A percentile compares a stretch with the other conserved stretches of the same genome.
Conservation (phyloP, 2,797 vertebrate genomes). For the Sebastes iracundus region DNA sequence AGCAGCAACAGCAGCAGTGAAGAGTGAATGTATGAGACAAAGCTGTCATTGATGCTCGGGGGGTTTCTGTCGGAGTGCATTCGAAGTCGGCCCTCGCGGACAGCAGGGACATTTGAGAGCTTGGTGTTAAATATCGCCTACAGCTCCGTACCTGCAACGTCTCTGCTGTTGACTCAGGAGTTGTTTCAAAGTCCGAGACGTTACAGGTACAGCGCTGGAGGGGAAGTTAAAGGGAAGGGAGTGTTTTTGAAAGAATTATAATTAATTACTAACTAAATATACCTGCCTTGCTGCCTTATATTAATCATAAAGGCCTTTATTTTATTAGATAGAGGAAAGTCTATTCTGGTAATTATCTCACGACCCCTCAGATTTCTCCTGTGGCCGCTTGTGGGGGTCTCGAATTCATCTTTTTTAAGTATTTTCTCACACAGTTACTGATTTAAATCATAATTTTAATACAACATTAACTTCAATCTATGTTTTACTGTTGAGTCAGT, state of each 20-base stretch:
- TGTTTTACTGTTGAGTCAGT: neutral
- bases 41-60: conserved; percentile 41
- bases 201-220: neutral
- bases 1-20: neutral
- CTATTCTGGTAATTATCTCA: too few relatives aligned
- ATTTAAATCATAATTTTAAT: too few relatives aligned
- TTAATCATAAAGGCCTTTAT: neutral
- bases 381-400: too few relatives aligned
- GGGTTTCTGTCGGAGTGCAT: neutral
- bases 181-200: neutral
- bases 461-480: neutral
- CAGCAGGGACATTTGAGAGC: conserved; percentile 61
- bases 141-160: neutral
- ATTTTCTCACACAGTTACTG: too few relatives aligned
- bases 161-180: neutral
- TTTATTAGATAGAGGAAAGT: too few relatives aligned
- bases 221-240: neutral
- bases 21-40: conserved; percentile 20
- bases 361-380: too few relatives aligned
- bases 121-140: conserved; percentile 56
- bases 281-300: neutral
- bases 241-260: neutral
- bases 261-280: neutral
- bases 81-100: neutral
- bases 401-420: fast-evolving